A percentile compares a stretch with the other conserved stretches of the same genome.
Conservation (phyloP, 2,797 vertebrate species). For the Rhinoraja longicauda region DNA sequence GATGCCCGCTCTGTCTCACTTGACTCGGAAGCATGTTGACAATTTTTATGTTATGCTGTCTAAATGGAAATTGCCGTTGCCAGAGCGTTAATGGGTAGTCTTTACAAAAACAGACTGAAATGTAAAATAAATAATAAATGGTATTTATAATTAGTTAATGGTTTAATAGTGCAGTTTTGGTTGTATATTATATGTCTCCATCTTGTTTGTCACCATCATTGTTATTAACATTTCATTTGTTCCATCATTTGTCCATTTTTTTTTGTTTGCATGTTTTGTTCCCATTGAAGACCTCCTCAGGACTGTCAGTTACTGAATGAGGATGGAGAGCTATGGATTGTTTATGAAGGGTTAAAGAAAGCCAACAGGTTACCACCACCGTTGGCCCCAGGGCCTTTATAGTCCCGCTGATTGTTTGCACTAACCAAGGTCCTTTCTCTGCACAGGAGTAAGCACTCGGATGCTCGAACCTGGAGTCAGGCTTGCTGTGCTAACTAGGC, state of each 20-base stretch:
- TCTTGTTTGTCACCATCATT: constrained; percentile 2
- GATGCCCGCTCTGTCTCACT: background rate
- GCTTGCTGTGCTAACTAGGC: background rate
- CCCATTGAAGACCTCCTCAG: constrained; percentile 82
- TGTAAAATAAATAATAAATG: background rate
- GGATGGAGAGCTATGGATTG: constrained; percentile 98
- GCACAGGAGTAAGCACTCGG: constrained; percentile 46
- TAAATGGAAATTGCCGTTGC: background rate
- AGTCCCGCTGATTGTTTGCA: constrained; percentile 51
- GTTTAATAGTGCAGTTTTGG: background rate
- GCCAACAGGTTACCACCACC: constrained; percentile 84
- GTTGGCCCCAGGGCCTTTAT: constrained; percentile 53
- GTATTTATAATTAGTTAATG: background rate
- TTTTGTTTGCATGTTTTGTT: constrained; percentile 53
- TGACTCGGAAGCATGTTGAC: background rate
- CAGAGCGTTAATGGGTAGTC: background rate
- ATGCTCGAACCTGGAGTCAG: background rate
- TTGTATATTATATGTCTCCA: background rate
- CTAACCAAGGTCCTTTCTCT: constrained; percentile 54
- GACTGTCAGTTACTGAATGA: constrained; percentile 94
- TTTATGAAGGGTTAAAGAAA: constrained; percentile 98
- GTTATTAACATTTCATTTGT: constrained; percentile 42
- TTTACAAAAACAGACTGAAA: background rate
- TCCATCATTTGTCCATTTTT: constrained; percentile 50
- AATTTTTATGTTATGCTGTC: background rate